Evolutionary conservation across 2,888 invertebrate species (phyloP).

Genomic region (Meteorus colon): DNA sequence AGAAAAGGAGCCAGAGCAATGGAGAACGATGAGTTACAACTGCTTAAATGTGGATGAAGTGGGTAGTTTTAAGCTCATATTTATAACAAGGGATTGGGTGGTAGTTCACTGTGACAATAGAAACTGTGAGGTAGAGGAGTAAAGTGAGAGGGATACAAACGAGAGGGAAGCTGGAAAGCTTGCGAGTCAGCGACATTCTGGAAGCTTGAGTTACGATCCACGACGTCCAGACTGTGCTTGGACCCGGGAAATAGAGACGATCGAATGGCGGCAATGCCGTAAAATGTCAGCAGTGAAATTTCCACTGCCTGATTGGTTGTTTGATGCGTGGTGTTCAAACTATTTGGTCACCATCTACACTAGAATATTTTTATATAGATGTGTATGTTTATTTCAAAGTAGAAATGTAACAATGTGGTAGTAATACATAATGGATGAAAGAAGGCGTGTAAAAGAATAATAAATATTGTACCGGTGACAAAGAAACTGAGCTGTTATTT

Average conservation of each 20-base stretch:
- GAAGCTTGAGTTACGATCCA: constrained; percentile 55
- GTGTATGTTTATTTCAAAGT: not conserved
- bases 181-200: constrained; percentile 55
- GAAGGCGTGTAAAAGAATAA: not conserved
- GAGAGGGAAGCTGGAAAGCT: constrained; percentile 41
- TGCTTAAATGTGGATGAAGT: constrained; percentile 33
- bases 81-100: not conserved
- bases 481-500: too few relatives aligned
- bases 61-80: constrained; percentile 23
- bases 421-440: not conserved
- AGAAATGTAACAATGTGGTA: not conserved
- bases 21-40: constrained; percentile 55
- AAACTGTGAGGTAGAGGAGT: not conserved
- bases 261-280: constrained; percentile 64
- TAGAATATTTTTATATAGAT: not conserved
- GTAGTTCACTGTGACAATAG: constrained; percentile 6
- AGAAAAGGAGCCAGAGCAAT: constrained; percentile 52
- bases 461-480: too few relatives aligned
- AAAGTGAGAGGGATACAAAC: constrained; percentile 19
- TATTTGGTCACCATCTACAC: constrained; percentile 13
- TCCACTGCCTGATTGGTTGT: constrained; percentile 49
- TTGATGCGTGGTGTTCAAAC: constrained; percentile 13
- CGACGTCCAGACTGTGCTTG: constrained; percentile 52
- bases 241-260: constrained; percentile 60
- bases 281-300: constrained; percentile 55